phyloP scores from a whole-genome alignment of 2,113 vertebrate species.

The Desmodus rotundus region DNA sequence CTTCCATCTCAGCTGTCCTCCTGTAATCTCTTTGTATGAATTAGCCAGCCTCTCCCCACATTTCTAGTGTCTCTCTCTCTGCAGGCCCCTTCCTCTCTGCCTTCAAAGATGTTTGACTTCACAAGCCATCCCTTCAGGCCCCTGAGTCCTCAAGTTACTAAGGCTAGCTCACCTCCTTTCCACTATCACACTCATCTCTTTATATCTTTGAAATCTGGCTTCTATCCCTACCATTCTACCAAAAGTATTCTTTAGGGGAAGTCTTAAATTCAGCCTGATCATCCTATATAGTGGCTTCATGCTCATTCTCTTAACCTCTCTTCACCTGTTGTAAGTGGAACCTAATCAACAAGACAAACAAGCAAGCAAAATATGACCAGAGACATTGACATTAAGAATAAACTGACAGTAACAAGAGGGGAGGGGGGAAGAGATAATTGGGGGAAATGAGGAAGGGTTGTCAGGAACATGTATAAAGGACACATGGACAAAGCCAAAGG shows the following conservation, averaged over 20 bases:
- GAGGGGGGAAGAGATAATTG: too few species aligned
- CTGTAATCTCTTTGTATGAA: background rate
- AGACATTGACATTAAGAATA: too few species aligned
- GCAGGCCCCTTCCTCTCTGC: background rate
- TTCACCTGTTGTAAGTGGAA: background rate
- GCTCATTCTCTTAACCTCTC: background rate
- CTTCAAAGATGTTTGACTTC: background rate
- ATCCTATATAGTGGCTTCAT: background rate
- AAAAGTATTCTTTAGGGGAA: background rate
- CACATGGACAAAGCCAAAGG: too few species aligned
- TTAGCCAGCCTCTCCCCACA: background rate
- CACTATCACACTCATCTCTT: background rate
- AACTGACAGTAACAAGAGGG: too few species aligned
- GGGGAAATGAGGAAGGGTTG: too few species aligned
- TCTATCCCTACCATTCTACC: background rate
- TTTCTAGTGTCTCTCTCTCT: background rate
- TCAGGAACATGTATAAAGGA: too few species aligned
- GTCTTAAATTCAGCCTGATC: background rate
- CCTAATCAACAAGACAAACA: too few species aligned
- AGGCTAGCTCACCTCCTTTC: background rate
- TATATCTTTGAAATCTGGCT: background rate
- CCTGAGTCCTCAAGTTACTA: background rate
- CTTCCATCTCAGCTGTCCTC: background rate
- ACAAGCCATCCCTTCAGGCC: background rate
- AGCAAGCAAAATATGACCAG: too few species aligned